Percentiles rank a stretch among this genome's conserved stretches.
Conservation (phyloP, 2,888 invertebrate species). For the Drosophila mulleri region DNA sequence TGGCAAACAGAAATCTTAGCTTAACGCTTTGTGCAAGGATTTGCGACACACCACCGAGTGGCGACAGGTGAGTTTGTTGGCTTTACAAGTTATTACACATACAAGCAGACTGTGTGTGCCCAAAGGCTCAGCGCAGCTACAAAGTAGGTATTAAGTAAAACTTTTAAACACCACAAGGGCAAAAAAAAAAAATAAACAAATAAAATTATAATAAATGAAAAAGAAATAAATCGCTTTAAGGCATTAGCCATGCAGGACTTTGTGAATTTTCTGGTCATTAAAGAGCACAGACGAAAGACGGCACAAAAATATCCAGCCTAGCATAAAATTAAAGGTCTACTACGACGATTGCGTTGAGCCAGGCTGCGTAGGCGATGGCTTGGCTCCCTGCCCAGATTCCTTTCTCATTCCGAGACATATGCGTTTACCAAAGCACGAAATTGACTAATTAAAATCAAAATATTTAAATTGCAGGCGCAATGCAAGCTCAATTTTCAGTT, state of each 20-base stretch:
- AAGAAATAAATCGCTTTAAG: constrained; percentile 40
- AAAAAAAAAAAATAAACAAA: constrained; percentile 1
- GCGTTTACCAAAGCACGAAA: constrained; percentile 67
- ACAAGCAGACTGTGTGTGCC: constrained; percentile 38
- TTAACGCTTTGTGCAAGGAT: constrained; percentile 72
- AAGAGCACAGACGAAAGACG: constrained; percentile 4
- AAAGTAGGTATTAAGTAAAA: constrained; percentile 44
- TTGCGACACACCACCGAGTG: constrained; percentile 44
- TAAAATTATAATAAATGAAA: not conserved
- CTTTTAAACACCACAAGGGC: constrained; percentile 51
- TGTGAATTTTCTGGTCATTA: constrained; percentile 33
- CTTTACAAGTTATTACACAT: constrained; percentile 70
- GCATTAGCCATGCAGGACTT: constrained; percentile 53
- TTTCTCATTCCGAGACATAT: constrained; percentile 44
- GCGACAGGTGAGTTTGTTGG: constrained; percentile 63
- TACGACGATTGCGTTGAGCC: constrained; percentile 5
- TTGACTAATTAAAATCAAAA: constrained; percentile 36
- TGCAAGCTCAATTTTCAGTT: constrained; percentile 2
- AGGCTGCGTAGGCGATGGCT: constrained; percentile 22
- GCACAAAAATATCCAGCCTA: constrained; percentile 28
- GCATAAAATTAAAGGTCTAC: constrained; percentile 45
- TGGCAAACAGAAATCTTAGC: constrained; percentile 52
- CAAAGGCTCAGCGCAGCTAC: constrained; percentile 34
- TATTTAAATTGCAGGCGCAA: constrained; percentile 20
- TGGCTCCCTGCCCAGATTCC: not conserved